Conservation (phyloP, 2,888 invertebrate species). For the Macrophya alboannulata region DNA sequence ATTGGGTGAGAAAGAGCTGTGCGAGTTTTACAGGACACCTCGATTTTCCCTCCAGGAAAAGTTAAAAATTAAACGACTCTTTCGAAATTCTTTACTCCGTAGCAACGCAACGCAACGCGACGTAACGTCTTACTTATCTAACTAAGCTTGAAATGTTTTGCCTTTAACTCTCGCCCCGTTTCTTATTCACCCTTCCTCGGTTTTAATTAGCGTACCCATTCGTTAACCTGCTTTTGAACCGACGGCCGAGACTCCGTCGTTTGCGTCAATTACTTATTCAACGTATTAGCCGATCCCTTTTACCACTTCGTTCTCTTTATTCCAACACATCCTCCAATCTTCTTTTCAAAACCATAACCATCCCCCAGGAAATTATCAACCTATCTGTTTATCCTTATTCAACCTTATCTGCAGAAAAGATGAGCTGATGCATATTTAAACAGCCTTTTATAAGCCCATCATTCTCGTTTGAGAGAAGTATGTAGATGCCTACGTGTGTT, state of each 20-base stretch:
- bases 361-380: background rate
- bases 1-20: conserved; percentile 10
- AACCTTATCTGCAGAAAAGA: background rate
- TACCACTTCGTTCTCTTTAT: background rate
- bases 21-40: conserved; percentile 1
- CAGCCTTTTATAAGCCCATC: background rate
- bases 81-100: conserved; percentile 15
- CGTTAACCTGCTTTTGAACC: conserved; percentile 24
- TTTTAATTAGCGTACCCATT: conserved; percentile 24
- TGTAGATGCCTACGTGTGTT: background rate
- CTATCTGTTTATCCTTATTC: background rate
- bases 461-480: background rate
- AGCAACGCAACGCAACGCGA: background rate
- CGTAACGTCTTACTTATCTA: conserved; percentile 34
- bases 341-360: background rate
- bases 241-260: background rate
- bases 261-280: conserved; percentile 39
- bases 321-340: background rate
- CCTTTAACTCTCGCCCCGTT: conserved; percentile 13
- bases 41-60: background rate
- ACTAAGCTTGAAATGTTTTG: conserved; percentile 45
- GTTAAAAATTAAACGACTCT: conserved; percentile 37
- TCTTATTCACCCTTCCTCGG: conserved; percentile 13
- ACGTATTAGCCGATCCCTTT: background rate
- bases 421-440: background rate